Evolutionary conservation across 2,797 vertebrate species (phyloP), one percentile per base, ranked within the genome.

Genomic region (Heteromormyrus szaboi): DNA sequence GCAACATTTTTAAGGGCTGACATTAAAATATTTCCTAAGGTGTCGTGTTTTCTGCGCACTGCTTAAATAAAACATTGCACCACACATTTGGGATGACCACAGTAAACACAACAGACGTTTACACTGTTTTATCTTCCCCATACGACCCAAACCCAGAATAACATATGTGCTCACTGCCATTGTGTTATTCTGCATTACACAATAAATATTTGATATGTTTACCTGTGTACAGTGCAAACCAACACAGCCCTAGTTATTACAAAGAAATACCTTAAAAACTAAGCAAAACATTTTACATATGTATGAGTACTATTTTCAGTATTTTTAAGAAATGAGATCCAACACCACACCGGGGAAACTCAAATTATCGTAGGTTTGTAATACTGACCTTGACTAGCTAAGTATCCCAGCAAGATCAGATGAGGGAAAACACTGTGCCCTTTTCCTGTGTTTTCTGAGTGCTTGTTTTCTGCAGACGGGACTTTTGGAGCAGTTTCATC

Each of bases 341-440:
- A 48, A 48, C 81, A 29, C 12, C 8, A 59, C 29, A 53, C 14
- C 3, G 14, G 7, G 22, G 53, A 25, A 44, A 59, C 17, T 54
- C 11, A 59, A n/a, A 41, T 56, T 29, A 41, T 8, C n/a, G 0
- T 48, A 22, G 65, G 59, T 44, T 29, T 65, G 44, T 86, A 90
- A 11, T 94, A 97, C 96, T 94, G 96, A 97, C 96, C 96, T 97
- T 97, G 96, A 93, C 96, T 97, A 94, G 95, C 96, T 92, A 97
- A 94, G 97, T 93, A 93, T 93, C 96, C 96, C 95, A 96, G 94
- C 93, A 91, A 94, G 95, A 93, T 91, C 94, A 96, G 89, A 94
- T 1, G 93, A 92, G 91, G 96, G 92, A 90, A 92, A 90, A 90
- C 95, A 95, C 92, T 94, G 91, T 88, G 90, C 93, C 90, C 94